A percentile compares a stretch with the other conserved stretches of the same genome.
These are phyloP conservation scores for Pinna nobilis DNA, from an alignment of 1,140 invertebrate genomes.

Conservation along the genomic window DNA sequence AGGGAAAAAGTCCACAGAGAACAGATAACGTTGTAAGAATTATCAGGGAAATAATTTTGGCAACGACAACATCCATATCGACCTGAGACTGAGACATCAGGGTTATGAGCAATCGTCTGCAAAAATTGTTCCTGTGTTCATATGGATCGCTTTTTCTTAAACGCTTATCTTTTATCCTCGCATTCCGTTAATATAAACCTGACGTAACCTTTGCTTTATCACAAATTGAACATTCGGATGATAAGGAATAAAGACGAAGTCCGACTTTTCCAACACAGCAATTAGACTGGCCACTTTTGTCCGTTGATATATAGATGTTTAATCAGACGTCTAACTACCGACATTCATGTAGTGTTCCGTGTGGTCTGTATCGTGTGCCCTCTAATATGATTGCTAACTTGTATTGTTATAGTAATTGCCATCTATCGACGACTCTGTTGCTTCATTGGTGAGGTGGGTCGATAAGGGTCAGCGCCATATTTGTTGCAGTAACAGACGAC, in stretches of 20 bases:
- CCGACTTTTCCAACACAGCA: too few relatives aligned
- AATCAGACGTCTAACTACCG: too few relatives aligned
- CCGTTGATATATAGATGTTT: too few relatives aligned
- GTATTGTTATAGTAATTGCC: background rate
- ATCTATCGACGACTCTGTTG: too few relatives aligned
- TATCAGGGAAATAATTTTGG: conserved; percentile 67
- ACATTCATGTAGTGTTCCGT: background rate
- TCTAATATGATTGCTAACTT: background rate
- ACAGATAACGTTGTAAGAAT: conserved; percentile 62
- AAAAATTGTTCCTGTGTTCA: background rate
- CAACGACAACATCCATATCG: conserved; percentile 68
- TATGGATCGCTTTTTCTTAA: background rate
- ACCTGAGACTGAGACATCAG: conserved; percentile 44
- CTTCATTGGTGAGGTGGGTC: too few relatives aligned
- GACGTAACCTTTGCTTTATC: background rate
- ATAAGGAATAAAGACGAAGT: too few relatives aligned
- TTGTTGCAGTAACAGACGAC: too few relatives aligned
- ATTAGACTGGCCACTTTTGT: too few relatives aligned
- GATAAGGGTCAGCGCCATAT: too few relatives aligned
- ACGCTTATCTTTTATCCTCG: background rate
- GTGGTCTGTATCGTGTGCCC: background rate
- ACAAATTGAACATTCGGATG: too few relatives aligned
- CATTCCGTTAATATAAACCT: background rate
- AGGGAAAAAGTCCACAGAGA: conserved; percentile 60
- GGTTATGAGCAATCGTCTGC: background rate